phyloP scores from a whole-genome alignment of 2,888 invertebrate species.

The Xylocampa areola region DNA sequence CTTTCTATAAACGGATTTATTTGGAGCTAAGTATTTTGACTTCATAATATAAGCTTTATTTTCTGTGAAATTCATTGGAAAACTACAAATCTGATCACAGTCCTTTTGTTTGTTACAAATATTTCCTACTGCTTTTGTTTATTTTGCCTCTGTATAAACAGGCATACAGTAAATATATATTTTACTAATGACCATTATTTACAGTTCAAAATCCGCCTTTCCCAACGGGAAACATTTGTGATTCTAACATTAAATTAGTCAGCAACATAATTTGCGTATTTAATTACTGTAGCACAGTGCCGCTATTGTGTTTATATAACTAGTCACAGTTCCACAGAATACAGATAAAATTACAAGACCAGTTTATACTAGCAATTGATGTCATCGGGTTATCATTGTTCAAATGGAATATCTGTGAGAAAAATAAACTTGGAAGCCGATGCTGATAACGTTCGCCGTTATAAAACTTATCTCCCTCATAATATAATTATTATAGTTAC shows the following conservation, averaged over 20 bases:
- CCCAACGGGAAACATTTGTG: conserved; percentile 42
- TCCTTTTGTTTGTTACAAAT: neutral
- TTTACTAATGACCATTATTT: conserved; percentile 44
- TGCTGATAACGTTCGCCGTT: conserved; percentile 28
- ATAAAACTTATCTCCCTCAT: conserved; percentile 27
- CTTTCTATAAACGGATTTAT: conserved; percentile 8
- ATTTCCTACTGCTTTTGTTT: conserved; percentile 12
- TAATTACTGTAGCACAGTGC: conserved; percentile 35
- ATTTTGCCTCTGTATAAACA: conserved; percentile 26
- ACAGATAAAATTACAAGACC: conserved; percentile 51
- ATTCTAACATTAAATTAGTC: conserved; percentile 48
- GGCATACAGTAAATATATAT: conserved; percentile 30
- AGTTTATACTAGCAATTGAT: conserved; percentile 55
- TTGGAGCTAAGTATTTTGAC: neutral
- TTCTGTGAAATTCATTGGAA: too few relatives aligned
- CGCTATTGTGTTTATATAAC: conserved; percentile 35
- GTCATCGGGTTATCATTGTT: conserved; percentile 62
- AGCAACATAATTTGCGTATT: conserved; percentile 42
- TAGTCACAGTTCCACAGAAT: conserved; percentile 33
- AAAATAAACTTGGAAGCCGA: conserved; percentile 43
- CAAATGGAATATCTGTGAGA: conserved; percentile 48
- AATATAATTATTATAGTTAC: conserved; percentile 9
- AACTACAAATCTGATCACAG: too few relatives aligned
- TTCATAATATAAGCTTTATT: too few relatives aligned
- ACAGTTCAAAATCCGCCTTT: conserved; percentile 37